Conservation (phyloP, 2,888 invertebrate species). For the Agelastica alni region DNA sequence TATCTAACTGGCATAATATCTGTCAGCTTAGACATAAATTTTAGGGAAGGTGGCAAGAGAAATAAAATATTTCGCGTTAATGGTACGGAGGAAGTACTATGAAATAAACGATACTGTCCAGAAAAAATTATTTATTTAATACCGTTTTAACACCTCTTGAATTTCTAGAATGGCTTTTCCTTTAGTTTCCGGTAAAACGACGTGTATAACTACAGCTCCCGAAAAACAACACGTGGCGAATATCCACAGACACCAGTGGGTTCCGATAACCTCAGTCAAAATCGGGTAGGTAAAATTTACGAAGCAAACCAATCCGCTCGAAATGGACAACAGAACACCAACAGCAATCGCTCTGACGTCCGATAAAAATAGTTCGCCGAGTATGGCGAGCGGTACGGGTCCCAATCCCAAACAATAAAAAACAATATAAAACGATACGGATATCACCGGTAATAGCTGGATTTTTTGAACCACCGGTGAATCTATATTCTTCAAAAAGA, state of each 20-base stretch:
- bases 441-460: neutral
- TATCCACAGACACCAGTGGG: constrained; percentile 15
- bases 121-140: too few species aligned
- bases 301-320: neutral
- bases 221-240: constrained; percentile 3
- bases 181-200: constrained; percentile 16
- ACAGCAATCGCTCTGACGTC: neutral
- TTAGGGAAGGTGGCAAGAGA: too few species aligned
- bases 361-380: neutral
- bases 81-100: too few species aligned
- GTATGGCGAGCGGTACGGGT: neutral
- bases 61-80: too few species aligned
- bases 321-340: neutral
- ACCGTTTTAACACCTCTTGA: constrained; percentile 3
- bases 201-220: neutral
- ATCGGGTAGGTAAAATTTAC: neutral
- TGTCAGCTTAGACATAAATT: too few species aligned
- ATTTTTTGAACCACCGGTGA: neutral
- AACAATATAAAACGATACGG: neutral
- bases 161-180: constrained; percentile 19
- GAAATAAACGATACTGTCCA: too few species aligned
- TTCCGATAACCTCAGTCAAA: neutral
- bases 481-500: neutral
- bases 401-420: neutral
- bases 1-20: too few species aligned